A percentile compares a stretch with the other conserved stretches of the same genome.
Evolutionary conservation across 2,797 vertebrate species (phyloP).

Genomic region (Cryptoblepharus egeriae): DNA sequence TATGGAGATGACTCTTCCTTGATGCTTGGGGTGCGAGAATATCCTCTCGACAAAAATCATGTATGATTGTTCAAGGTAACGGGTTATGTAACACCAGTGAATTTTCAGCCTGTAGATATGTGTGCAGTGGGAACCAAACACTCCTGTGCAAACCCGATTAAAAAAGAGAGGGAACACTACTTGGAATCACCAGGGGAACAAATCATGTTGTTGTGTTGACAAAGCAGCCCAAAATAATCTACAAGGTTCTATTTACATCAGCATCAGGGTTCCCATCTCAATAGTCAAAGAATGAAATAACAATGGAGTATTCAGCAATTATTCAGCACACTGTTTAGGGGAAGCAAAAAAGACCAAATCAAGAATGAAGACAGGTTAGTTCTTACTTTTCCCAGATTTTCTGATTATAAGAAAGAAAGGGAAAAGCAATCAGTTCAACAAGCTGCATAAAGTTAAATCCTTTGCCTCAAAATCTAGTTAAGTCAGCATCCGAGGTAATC

Average conservation of each 20-base stretch:
- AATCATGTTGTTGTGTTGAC: background rate
- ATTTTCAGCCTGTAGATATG: slow-evolving; percentile 25
- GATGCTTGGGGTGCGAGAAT: background rate
- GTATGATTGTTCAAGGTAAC: slow-evolving; percentile 70
- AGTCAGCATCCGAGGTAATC: slow-evolving; percentile 30
- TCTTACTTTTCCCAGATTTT: slow-evolving; percentile 7
- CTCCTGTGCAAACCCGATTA: slow-evolving; percentile 47
- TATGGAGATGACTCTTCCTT: slow-evolving; percentile 34
- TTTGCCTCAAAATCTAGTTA: slow-evolving; percentile 45
- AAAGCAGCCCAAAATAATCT: slow-evolving; percentile 30
- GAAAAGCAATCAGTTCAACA: slow-evolving; percentile 30
- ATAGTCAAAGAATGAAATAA: slow-evolving; percentile 44
- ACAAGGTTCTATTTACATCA: slow-evolving; percentile 55
- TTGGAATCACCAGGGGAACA: slow-evolving; percentile 52
- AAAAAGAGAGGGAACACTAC: slow-evolving; percentile 40
- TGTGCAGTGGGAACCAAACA: slow-evolving; percentile 60
- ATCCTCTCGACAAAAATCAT: slow-evolving; percentile 66
- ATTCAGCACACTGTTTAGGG: slow-evolving; percentile 18
- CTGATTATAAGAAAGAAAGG: slow-evolving; percentile 40
- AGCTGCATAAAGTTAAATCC: slow-evolving; percentile 58
- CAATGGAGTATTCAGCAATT: slow-evolving; percentile 37
- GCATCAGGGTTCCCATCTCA: slow-evolving; percentile 33
- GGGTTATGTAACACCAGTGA: slow-evolving; percentile 69
- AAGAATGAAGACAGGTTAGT: slow-evolving; percentile 26
- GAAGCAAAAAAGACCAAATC: background rate